Percentiles rank a stretch among this genome's conserved stretches.
Conservation (phyloP, 2,888 invertebrate genomes). For the Eristalinus sepulchralis region DNA sequence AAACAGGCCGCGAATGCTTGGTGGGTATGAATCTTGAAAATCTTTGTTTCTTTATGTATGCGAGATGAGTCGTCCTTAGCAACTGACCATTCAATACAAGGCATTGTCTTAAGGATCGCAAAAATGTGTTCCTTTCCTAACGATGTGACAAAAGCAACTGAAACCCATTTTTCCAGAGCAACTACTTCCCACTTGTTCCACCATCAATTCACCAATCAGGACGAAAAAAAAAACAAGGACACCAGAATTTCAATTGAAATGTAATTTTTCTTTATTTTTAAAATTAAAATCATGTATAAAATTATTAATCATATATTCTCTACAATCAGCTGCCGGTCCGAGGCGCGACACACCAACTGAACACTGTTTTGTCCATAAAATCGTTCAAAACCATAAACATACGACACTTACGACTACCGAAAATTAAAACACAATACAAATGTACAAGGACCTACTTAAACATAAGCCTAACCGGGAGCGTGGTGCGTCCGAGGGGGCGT, state of each 20-base stretch:
- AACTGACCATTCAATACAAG: too few relatives aligned
- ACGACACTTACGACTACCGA: conserved; percentile 9
- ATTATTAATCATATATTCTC: conserved; percentile 48
- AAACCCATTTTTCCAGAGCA: too few relatives aligned
- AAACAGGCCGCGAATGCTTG: too few relatives aligned
- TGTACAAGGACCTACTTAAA: not conserved
- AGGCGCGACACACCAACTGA: conserved; percentile 7
- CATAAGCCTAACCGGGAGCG: not conserved
- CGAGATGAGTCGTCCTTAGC: too few relatives aligned
- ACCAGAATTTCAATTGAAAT: conserved; percentile 8
- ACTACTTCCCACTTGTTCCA: too few relatives aligned
- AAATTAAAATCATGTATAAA: conserved; percentile 60
- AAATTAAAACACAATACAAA: conserved; percentile 5
- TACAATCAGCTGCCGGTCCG: conserved; percentile 21
- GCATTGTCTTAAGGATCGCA: too few relatives aligned
- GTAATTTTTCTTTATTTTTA: conserved; percentile 57
- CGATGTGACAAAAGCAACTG: too few relatives aligned
- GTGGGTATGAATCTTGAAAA: too few relatives aligned
- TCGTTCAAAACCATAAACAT: conserved; percentile 9
- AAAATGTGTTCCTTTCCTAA: too few relatives aligned
- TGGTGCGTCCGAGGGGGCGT: not conserved
- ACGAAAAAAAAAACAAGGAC: not conserved
- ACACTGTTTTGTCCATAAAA: conserved; percentile 55
- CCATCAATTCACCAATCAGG: not conserved
- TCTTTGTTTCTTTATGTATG: too few relatives aligned